Base-by-base conservation (phyloP, 2,888 invertebrate genomes). In the Campopleginae sp. region DNA sequence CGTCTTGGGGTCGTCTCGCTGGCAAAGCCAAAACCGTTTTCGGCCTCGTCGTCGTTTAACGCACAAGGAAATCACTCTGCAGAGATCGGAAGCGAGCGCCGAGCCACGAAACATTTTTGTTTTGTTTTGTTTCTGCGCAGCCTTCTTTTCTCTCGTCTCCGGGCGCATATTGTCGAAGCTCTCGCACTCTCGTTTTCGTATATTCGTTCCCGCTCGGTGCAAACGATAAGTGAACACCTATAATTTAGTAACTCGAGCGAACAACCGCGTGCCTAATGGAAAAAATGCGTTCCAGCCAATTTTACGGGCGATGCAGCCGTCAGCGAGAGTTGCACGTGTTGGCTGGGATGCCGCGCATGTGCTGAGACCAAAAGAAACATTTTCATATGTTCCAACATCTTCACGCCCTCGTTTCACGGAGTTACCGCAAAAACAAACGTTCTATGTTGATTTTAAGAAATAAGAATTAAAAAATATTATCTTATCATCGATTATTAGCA, bases 261-360 rank as follows among this genome's bases (percentile, higher is more conserved):
- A 89, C 88, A 89, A 91, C 89, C 61, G 65, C 61, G 87, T 88
- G 89, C 90, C 89, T 92, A 92, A 92, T 92, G 92, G 91, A 74
- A 91, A 92, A 92, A 91, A 91, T 91, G 89, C 90, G 91, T 90
- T 90, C 87, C 89, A 90, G 90, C 89, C 89, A 92, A 92, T 92
- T 92, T 92, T 90, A 90, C 88, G 89, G 89, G 87, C 88, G 78
- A 51, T 76, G 81, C 84, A 88, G 89, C 88, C 89, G 89, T 89
- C 90, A 88, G 76, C 72, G 77, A 46, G 75, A 80, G 48, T 66
- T 80, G 76, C 75, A 72, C 51, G 44, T 46, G 51, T 65, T 5
- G n/a, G 66, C 14, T 17, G 23, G 76, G n/a, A 61, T 63, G 31
- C n/a, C 42, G 54, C 10, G 19, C 48, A 27, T 19, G 31, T 58